These are phyloP conservation scores for Eupithecia pulchellata DNA, from an alignment of 2,888 invertebrate species.

Conservation along the genomic window DNA sequence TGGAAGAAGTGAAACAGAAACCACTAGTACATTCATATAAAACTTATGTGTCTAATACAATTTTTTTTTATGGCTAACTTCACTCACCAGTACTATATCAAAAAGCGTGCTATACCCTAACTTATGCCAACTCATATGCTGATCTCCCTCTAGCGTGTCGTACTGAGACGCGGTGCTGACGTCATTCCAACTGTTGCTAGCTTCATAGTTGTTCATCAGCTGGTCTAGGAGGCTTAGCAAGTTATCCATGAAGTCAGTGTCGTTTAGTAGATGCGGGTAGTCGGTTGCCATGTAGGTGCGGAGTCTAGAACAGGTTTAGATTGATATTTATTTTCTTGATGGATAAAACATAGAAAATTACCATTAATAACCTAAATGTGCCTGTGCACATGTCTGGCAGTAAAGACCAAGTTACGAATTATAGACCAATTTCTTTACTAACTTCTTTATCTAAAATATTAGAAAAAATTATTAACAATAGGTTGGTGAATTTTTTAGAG, in stretches of 20 bases:
- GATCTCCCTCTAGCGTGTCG: slow-evolving; percentile 56
- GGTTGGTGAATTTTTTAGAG: too few relatives aligned
- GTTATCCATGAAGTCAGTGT: slow-evolving; percentile 57
- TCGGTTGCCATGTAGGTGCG: slow-evolving; percentile 51
- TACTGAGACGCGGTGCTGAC: slow-evolving; percentile 55
- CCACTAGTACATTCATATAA: neutral
- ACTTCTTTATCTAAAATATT: too few relatives aligned
- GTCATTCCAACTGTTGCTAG: slow-evolving; percentile 65
- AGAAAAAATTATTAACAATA: too few relatives aligned
- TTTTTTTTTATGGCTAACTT: neutral
- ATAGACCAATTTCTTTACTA: too few relatives aligned
- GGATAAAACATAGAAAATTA: too few relatives aligned
- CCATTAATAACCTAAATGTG: too few relatives aligned
- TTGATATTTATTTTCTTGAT: too few relatives aligned
- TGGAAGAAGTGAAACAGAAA: too few relatives aligned
- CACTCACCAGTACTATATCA: slow-evolving; percentile 56
- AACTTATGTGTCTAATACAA: too few relatives aligned
- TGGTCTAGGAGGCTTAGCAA: slow-evolving; percentile 57
- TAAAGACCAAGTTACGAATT: too few relatives aligned
- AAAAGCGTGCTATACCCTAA: slow-evolving; percentile 65
- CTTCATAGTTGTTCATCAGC: slow-evolving; percentile 58
- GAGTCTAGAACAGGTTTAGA: slow-evolving; percentile 7
- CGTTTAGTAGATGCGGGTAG: slow-evolving; percentile 49
- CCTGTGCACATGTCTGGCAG: too few relatives aligned
- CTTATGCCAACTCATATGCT: slow-evolving; percentile 63